Percentiles rank a stretch among this genome's conserved stretches.
phyloP scores from a whole-genome alignment of 2,113 vertebrate genomes.

The Guaruba guarouba region DNA sequence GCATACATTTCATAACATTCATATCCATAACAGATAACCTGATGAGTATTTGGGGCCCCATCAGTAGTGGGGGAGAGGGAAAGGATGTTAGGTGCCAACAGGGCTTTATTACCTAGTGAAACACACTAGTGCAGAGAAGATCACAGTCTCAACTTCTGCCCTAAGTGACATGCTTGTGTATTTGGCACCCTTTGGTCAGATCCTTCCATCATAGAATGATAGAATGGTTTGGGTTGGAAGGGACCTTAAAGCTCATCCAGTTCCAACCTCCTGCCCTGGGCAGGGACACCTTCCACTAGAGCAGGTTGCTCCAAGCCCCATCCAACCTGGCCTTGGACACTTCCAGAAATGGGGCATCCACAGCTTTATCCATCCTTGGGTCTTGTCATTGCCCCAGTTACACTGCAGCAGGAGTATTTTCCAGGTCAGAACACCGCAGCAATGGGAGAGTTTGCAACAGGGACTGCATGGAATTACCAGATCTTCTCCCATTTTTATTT shows the following conservation, averaged over 20 bases:
- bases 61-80: neutral
- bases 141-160: neutral
- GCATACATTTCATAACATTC: rapidly evolving
- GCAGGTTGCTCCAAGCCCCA: neutral
- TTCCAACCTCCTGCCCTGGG: neutral
- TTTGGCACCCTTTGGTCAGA: neutral
- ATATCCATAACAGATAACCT: neutral
- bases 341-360: neutral
- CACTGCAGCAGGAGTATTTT: neutral
- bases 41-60: neutral
- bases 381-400: rapidly evolving
- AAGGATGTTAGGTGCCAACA: neutral
- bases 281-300: neutral
- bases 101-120: neutral
- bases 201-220: neutral
- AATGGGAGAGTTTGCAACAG: neutral
- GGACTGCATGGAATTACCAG: rapidly evolving
- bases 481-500: neutral
- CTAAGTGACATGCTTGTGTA: neutral
- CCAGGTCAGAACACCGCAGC: neutral
- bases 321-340: neutral
- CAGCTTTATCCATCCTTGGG: neutral
- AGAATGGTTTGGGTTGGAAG: neutral
- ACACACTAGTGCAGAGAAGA: rapidly evolving
- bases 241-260: neutral